These are phyloP conservation scores for Luscinia luscinia DNA, from an alignment of 2,797 vertebrate species.

Conservation along the genomic window DNA sequence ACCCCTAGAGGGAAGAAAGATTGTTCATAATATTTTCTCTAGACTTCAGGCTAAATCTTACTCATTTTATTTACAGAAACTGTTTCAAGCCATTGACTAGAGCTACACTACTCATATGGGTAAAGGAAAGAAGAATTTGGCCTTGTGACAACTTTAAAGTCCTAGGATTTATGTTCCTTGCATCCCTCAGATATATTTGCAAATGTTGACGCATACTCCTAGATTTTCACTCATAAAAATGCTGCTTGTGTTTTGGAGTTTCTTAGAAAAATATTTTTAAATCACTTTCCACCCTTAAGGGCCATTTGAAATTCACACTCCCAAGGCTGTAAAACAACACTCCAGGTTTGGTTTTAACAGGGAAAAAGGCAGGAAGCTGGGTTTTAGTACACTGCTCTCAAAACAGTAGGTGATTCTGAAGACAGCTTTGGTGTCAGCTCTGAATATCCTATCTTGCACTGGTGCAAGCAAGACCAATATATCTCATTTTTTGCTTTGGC, in stretches of 20 bases:
- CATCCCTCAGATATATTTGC: constrained; percentile 45
- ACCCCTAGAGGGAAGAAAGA: neutral
- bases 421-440: constrained; percentile 35
- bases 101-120: constrained; percentile 4
- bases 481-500: constrained; percentile 17
- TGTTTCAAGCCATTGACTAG: constrained; percentile 22
- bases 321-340: constrained; percentile 43
- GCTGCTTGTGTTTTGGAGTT: constrained; percentile 65
- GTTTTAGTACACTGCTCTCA: neutral
- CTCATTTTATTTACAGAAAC: constrained; percentile 51
- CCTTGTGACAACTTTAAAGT: constrained; percentile 49
- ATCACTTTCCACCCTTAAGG: constrained; percentile 62
- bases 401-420: constrained; percentile 52
- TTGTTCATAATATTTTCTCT: constrained; percentile 34
- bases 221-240: constrained; percentile 56
- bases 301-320: constrained; percentile 50
- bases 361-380: constrained; percentile 39
- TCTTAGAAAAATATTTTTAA: constrained; percentile 66
- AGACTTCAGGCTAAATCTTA: constrained; percentile 28
- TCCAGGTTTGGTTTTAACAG: constrained; percentile 1
- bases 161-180: constrained; percentile 53
- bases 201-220: constrained; percentile 53
- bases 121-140: constrained; percentile 52
- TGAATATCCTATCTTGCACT: constrained; percentile 14
- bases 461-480: neutral